A percentile compares a stretch with the other conserved stretches of the same genome.
These are phyloP conservation scores for Elgaria multicarinata DNA, from an alignment of 2,113 vertebrate species.

Conservation along the genomic window DNA sequence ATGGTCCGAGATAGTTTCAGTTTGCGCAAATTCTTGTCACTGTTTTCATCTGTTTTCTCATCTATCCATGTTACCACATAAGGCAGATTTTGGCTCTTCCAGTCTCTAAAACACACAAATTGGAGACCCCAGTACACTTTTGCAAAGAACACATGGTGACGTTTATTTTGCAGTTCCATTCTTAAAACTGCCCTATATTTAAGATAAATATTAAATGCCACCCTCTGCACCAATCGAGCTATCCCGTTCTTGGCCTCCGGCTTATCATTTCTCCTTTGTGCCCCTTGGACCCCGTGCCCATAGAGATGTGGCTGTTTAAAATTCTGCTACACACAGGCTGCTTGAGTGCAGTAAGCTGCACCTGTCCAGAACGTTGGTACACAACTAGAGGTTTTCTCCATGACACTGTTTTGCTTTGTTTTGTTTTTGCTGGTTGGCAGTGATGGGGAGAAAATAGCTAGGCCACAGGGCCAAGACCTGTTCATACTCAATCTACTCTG, in stretches of 20 bases:
- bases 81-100: background rate
- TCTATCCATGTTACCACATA: conserved; percentile 9
- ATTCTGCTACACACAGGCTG: background rate
- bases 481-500: background rate
- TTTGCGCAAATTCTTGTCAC: background rate
- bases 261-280: background rate
- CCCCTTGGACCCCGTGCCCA: background rate
- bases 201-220: background rate
- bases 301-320: too few species aligned
- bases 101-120: background rate
- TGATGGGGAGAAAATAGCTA: background rate
- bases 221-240: background rate
- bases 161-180: background rate
- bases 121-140: background rate
- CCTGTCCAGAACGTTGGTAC: background rate
- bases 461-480: background rate
- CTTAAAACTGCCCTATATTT: background rate
- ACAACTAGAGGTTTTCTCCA: background rate
- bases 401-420: background rate
- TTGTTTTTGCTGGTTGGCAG: background rate
- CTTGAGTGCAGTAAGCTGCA: background rate
- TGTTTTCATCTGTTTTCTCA: conserved; percentile 14
- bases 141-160: conserved; percentile 23
- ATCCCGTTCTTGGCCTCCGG: background rate
- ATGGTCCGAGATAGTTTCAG: conserved; percentile 8